Percentiles rank a stretch among this genome's conserved stretches.
Conservation (phyloP, 1,140 invertebrate genomes). For the Metopolophium dirhodum region DNA sequence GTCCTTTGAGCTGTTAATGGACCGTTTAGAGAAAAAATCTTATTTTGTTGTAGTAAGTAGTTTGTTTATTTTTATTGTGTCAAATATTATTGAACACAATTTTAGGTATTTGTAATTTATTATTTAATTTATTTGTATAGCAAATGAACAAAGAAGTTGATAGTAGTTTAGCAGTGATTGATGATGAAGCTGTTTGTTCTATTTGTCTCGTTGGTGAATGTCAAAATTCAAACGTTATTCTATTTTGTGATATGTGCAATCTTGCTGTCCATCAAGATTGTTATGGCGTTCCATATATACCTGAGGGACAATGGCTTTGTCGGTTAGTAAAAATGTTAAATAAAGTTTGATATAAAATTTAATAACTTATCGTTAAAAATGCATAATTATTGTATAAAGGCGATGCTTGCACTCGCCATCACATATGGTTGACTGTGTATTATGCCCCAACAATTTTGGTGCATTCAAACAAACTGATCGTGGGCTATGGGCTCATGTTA, state of each 20-base stretch:
- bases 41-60: slow-evolving; percentile 71
- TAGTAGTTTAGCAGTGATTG: slow-evolving; percentile 71
- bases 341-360: background rate
- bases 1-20: slow-evolving; percentile 93
- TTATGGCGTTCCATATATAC: slow-evolving; percentile 98
- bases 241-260: slow-evolving; percentile 99
- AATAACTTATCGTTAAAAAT: background rate
- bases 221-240: slow-evolving; percentile 92
- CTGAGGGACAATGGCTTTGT: slow-evolving; percentile 98
- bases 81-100: background rate
- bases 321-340: slow-evolving; percentile 64
- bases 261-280: slow-evolving; percentile 98
- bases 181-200: slow-evolving; percentile 97
- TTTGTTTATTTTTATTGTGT: background rate
- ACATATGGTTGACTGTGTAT: slow-evolving; percentile 91
- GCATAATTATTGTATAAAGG: slow-evolving; percentile 52
- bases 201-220: slow-evolving; percentile 96
- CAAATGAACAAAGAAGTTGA: slow-evolving; percentile 58
- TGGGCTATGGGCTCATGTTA: slow-evolving; percentile 96
- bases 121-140: slow-evolving; percentile 21
- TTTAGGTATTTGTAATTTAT: background rate
- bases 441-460: slow-evolving; percentile 97
- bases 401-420: slow-evolving; percentile 95
- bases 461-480: slow-evolving; percentile 99
- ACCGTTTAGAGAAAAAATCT: slow-evolving; percentile 95